phyloP scores from a whole-genome alignment of 2,113 vertebrate genomes.

The Nothocercus julius region DNA sequence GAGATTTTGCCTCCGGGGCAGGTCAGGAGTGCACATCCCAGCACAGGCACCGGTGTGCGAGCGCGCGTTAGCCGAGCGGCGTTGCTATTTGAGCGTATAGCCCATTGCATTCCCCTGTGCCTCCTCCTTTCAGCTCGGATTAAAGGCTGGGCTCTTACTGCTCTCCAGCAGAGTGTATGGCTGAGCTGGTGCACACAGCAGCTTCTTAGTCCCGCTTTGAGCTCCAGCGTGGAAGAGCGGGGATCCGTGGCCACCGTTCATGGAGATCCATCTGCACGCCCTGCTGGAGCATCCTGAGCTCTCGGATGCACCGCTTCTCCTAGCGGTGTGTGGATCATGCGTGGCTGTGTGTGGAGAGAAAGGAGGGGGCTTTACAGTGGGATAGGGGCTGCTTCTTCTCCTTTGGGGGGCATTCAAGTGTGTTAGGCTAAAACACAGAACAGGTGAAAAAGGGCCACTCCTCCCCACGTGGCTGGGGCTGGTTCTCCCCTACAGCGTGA shows the following conservation, averaged over 20 bases:
- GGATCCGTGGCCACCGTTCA: slow-evolving; percentile 67
- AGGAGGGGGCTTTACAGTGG: not conserved
- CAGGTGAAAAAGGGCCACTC: slow-evolving; percentile 21
- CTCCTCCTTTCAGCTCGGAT: slow-evolving; percentile 68
- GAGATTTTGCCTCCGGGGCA: not conserved
- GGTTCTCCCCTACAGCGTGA: not conserved
- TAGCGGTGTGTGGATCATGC: slow-evolving; percentile 67
- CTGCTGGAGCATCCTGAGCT: slow-evolving; percentile 79
- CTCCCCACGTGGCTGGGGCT: not conserved
- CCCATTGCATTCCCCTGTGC: not conserved
- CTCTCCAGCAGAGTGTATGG: slow-evolving; percentile 74
- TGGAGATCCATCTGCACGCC: not conserved
- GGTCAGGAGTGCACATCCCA: not conserved
- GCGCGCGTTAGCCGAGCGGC: not conserved
- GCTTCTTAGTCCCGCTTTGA: slow-evolving; percentile 75
- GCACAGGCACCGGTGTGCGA: not conserved
- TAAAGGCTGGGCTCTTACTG: slow-evolving; percentile 77
- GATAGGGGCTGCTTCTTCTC: not conserved
- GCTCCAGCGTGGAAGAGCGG: slow-evolving; percentile 74
- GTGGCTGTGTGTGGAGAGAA: not conserved
- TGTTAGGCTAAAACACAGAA: slow-evolving; percentile 43
- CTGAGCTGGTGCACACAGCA: slow-evolving; percentile 78
- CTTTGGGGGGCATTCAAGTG: slow-evolving; percentile 34
- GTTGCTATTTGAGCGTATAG: not conserved
- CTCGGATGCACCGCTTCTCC: slow-evolving; percentile 77